These are phyloP conservation scores for Macaria liturata DNA, from an alignment of 2,888 invertebrate species.

Conservation along the genomic window DNA sequence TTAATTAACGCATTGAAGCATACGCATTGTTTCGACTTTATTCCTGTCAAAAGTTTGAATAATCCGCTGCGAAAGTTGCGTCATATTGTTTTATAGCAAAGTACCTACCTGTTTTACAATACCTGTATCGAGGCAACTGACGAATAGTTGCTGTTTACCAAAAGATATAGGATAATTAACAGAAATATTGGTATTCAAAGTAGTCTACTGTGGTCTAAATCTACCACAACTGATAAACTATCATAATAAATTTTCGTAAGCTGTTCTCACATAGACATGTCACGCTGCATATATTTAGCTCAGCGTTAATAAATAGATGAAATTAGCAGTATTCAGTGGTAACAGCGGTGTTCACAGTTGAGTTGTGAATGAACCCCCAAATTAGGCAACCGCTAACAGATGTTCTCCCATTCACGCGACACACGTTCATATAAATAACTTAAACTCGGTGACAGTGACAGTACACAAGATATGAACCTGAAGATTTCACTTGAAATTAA, in stretches of 20 bases:
- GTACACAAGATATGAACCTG: slow-evolving; percentile 3
- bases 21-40: background rate
- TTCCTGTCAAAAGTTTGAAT: background rate
- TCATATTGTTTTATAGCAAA: too few relatives aligned
- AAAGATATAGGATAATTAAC: too few relatives aligned
- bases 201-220: too few relatives aligned
- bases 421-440: slow-evolving; percentile 20
- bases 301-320: background rate
- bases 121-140: too few relatives aligned
- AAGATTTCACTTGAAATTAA: too few relatives aligned
- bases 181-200: too few relatives aligned
- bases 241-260: too few relatives aligned
- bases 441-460: background rate
- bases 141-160: too few relatives aligned
- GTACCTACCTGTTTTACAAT: too few relatives aligned
- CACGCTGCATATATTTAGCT: background rate
- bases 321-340: slow-evolving; percentile 6
- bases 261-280: background rate
- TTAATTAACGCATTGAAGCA: background rate
- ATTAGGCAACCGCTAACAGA: slow-evolving; percentile 18
- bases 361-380: slow-evolving; percentile 16
- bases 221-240: too few relatives aligned
- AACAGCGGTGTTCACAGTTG: slow-evolving; percentile 35
- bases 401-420: slow-evolving; percentile 18
- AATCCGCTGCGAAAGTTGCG: too few relatives aligned